Conservation (phyloP, 2,797 vertebrate genomes). For the Geotria australis region DNA sequence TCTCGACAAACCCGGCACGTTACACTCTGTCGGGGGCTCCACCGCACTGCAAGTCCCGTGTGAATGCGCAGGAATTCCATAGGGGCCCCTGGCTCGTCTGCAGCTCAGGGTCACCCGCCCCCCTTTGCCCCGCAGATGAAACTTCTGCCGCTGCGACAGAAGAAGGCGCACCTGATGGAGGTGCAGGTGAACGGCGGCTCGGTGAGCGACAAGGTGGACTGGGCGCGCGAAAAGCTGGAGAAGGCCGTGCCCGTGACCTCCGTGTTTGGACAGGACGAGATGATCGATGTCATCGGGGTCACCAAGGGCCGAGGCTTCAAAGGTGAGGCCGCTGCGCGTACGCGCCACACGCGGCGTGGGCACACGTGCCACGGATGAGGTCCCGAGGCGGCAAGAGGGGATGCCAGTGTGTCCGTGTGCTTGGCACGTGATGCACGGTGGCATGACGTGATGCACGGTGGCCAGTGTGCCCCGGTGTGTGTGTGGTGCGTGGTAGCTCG, state of each 20-base stretch:
- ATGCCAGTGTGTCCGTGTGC: no score
- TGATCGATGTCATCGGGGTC: slow-evolving; percentile 67
- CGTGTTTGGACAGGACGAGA: slow-evolving; percentile 49
- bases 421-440: no score
- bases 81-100: no score
- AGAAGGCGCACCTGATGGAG: slow-evolving; percentile 74
- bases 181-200: slow-evolving; percentile 65
- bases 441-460: no score
- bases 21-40: no score
- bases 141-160: slow-evolving; percentile 42
- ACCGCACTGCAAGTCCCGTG: no score
- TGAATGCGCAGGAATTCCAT: no score
- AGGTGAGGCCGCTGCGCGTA: slow-evolving; percentile 14
- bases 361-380: neutral
- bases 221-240: slow-evolving; percentile 51
- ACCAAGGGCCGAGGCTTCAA: slow-evolving; percentile 61
- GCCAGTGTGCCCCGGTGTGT: no score
- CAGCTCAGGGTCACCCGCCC: no score
- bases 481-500: no score
- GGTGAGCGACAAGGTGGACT: slow-evolving; percentile 55
- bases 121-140: slow-evolving; percentile 23
- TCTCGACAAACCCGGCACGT: no score
- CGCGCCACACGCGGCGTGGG: no score
- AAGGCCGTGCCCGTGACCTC: slow-evolving; percentile 30
- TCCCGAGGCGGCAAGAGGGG: neutral